Conservation (phyloP, 2,888 invertebrate genomes). For the Cataglyphis cursor region DNA sequence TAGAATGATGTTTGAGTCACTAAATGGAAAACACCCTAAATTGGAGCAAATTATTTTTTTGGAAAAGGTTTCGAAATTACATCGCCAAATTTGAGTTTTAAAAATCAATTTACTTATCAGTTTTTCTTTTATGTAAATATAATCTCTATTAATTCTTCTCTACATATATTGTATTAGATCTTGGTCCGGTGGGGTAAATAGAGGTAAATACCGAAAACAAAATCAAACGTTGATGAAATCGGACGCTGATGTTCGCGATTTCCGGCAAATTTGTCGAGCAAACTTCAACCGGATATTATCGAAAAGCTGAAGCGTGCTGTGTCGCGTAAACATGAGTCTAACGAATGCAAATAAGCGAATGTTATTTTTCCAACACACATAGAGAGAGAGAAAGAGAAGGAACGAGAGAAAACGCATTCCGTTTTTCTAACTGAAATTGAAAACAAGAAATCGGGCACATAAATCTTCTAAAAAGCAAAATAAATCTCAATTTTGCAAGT, state of each 20-base stretch:
- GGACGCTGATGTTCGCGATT: slow-evolving; percentile 35
- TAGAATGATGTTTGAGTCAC: no score
- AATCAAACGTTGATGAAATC: slow-evolving; percentile 19
- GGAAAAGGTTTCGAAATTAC: neutral
- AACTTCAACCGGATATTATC: slow-evolving; percentile 40
- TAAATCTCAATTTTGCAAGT: neutral
- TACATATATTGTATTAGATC: neutral
- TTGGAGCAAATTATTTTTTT: neutral
- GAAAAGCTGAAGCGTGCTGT: slow-evolving; percentile 38
- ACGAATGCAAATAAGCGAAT: slow-evolving; percentile 57
- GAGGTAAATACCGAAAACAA: slow-evolving; percentile 24
- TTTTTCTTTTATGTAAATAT: neutral
- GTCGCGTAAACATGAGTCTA: slow-evolving; percentile 40
- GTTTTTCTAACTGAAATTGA: neutral
- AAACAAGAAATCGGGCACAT: neutral
- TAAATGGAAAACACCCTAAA: neutral
- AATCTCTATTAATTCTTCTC: slow-evolving; percentile 12
- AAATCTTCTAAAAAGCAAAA: slow-evolving; percentile 11
- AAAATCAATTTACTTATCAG: neutral
- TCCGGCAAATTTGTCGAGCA: slow-evolving; percentile 51
- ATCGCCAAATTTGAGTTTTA: neutral
- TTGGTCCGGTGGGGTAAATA: neutral
- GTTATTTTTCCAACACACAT: slow-evolving; percentile 44
- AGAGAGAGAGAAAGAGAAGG: neutral
- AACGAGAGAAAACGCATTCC: slow-evolving; percentile 5